Conservation (phyloP, 1,140 invertebrate species). For the Penaeus vannamei region DNA sequence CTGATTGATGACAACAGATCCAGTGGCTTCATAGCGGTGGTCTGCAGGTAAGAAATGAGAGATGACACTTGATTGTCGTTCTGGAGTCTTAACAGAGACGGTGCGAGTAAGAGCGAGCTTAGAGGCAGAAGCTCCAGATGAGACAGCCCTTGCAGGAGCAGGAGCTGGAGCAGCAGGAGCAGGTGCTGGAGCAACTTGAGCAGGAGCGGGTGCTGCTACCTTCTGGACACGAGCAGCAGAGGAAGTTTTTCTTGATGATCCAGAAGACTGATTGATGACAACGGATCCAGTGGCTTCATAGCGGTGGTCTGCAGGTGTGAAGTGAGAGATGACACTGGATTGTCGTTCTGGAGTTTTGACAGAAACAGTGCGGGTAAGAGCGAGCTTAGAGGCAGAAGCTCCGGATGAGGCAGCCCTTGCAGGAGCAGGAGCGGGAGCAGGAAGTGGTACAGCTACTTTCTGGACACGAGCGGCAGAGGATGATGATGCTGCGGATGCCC, state of each 20-base stretch:
- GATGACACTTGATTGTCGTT: constrained; percentile 19
- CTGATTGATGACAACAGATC: constrained; percentile 29
- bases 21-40: constrained; percentile 48
- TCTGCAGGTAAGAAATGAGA: constrained; percentile 46
- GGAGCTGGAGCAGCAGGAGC: not conserved
- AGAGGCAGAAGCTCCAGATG: not conserved
- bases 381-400: not conserved
- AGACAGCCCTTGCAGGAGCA: not conserved
- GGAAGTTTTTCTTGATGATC: not conserved
- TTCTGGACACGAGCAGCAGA: constrained; percentile 10
- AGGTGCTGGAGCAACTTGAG: not conserved
- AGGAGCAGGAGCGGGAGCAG: constrained; percentile 42
- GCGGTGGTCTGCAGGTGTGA: constrained; percentile 47
- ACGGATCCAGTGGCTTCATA: constrained; percentile 56
- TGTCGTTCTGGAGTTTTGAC: constrained; percentile 49
- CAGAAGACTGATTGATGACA: constrained; percentile 23
- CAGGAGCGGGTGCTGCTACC: not conserved
- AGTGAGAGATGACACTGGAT: constrained; percentile 48
- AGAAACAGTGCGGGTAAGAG: constrained; percentile 49
- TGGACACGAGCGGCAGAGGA: not conserved
- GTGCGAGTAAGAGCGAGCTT: constrained; percentile 19
- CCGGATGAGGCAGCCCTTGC: not conserved
- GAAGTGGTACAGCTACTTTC: not conserved
- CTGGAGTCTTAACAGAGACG: constrained; percentile 44
- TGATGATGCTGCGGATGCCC: not conserved